Evolutionary conservation across 2,888 invertebrate genomes (phyloP), one percentile per base, ranked within the genome.

Genomic region (Xanthorhoe designata): DNA sequence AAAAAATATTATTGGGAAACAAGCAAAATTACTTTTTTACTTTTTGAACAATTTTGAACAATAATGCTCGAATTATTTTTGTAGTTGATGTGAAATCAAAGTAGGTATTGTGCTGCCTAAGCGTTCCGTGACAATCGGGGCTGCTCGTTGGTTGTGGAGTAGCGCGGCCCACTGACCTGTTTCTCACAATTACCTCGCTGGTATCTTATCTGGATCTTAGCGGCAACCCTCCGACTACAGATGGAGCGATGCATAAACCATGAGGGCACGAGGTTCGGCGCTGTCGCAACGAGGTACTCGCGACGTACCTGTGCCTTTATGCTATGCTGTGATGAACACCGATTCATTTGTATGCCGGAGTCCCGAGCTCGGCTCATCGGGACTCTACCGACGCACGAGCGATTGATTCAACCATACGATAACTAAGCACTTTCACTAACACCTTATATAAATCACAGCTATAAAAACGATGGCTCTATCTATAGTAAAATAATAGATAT

Each of bases 191-290:
- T 63, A 63, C 59, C 62, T 56, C 18, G 60, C 47, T 61, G 54
- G 38, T 64, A 68, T 68, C 68, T 64, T 68, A 68, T 68, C 68
- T 35, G 53, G 61, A 68, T 68, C 68, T 68, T 35, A 60, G 55
- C 51, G 57, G 66, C 60, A 32, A 57, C 64, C 61, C 53, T 64
- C 64, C 63, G 67, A 60, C 60, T 64, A 56, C 67, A 53, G 60
- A 67, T 60, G 53, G 60, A 60, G 52, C 62, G 56, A 51, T 63
- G 66, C 66, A 66, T 66, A 61, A 66, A 66, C 57, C 61, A 61
- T 66, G 61, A 61, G 65, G 42, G 50, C 32, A 32, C 18, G 55
- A 53, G 55, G 38, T 65, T 61, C 51, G 63, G 52, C 52, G 56
- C 51, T 65, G 55, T 65, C 65, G 61, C 24, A 56, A 52, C 47